Base-by-base conservation (phyloP, 2,888 invertebrate species). In the Diarsia mendica region DNA sequence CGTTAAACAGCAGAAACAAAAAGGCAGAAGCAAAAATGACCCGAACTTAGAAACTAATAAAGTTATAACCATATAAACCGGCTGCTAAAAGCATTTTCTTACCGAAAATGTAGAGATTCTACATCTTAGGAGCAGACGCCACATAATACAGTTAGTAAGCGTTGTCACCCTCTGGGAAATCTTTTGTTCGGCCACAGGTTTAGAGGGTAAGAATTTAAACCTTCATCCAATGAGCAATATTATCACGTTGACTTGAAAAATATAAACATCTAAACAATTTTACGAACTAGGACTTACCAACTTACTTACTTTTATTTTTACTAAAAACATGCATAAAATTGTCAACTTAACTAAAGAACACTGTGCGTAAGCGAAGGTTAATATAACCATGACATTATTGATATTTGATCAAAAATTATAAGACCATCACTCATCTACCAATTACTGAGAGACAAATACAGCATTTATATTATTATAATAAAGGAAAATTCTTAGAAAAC, bases 151-250 rank as follows among this genome's bases (percentile, higher is more conserved):
- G 77, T 77, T 75, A 73, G 69, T 75, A 70, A 87, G 72, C 75
- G 67, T 70, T 78, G 58, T 71, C 73, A 72, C 69, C 81, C 85
- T 39, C 61, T 67, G 87, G 77, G 87, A 85, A 85, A 87, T 85
- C 75, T 85, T 77, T 79, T 72, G 77, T 66, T 60, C 15, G 20
- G 53, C 44, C 69, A 73, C 63, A 68, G 66, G 67, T 68, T 79
- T 72, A 72, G 60, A 63, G n/a, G 67, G 51, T 23, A 46, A 71
- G 48, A 75, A 64, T 86, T 85, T 79, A 74, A 84, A 79, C 71
- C 4, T 58, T 51, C 63, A 44, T n/a, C n/a, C n/a, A n/a, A n/a
- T 44, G 63, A 20, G 15, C 8, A 39, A 51, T 46, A 64, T 44
- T 33, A 55, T 33, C 46, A 49, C 55, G 18, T 49, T 18, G 33